Percentiles rank a stretch among this genome's conserved stretches.
Evolutionary conservation across 2,888 invertebrate genomes (phyloP).

Genomic region (Drosophila kuntzei): DNA sequence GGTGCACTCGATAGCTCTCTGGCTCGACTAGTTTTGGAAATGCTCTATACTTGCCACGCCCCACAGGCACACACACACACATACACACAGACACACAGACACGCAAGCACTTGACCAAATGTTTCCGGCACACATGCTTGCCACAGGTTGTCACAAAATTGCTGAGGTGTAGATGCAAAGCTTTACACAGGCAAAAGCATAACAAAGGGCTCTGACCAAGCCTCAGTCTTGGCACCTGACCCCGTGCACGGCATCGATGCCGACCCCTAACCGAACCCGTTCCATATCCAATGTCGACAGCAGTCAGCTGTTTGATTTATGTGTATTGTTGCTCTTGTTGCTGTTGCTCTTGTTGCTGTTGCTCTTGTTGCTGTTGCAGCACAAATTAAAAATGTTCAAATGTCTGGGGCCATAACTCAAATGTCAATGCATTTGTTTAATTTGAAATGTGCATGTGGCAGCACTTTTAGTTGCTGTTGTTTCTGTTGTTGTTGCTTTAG

Average conservation of each 20-base stretch:
- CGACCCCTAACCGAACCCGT: slow-evolving; percentile 4
- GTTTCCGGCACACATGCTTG: slow-evolving; percentile 61
- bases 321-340: slow-evolving; percentile 24
- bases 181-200: slow-evolving; percentile 27
- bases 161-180: slow-evolving; percentile 53
- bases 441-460: slow-evolving; percentile 73
- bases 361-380: slow-evolving; percentile 40
- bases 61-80: slow-evolving; percentile 19
- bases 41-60: slow-evolving; percentile 64
- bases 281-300: slow-evolving; percentile 62
- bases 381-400: slow-evolving; percentile 75
- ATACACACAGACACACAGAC: slow-evolving; percentile 12
- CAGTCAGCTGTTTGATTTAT: slow-evolving; percentile 80
- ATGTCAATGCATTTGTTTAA: slow-evolving; percentile 76
- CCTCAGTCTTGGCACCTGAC: slow-evolving; percentile 40
- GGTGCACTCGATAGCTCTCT: slow-evolving; percentile 14
- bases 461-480: slow-evolving; percentile 48
- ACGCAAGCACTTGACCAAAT: slow-evolving; percentile 65
- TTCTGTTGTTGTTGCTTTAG: slow-evolving; percentile 12
- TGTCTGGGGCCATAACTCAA: slow-evolving; percentile 71
- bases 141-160: slow-evolving; percentile 77
- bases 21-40: slow-evolving; percentile 48
- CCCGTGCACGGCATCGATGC: slow-evolving; percentile 23
- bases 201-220: slow-evolving; percentile 36
- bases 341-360: slow-evolving; percentile 24